Evolutionary conservation across 2,113 vertebrate species (phyloP), one percentile per base, ranked within the genome.

Genomic region (Oenanthe melanoleuca): DNA sequence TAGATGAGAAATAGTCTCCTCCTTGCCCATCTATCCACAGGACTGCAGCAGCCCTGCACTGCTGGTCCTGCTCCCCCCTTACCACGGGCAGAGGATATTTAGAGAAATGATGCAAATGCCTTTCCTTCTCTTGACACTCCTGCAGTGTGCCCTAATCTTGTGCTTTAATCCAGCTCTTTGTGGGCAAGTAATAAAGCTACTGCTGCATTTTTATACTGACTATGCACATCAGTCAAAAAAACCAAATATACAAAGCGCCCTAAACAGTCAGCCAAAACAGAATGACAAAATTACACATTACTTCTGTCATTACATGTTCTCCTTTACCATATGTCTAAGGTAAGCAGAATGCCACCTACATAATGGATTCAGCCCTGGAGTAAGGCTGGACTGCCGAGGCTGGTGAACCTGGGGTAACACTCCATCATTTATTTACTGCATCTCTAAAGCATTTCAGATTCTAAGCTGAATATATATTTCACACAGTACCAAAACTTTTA

Each of bases 401-500:
- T 82, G 38, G 55, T 71, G 83, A 96, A 97, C 67, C 83, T 47
- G 81, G 95, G 90, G 79, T 91, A 91, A 91, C 74, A 69, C 57
- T 70, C 38, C 84, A 90, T 78, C 80, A 45, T 80, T 97, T 98
- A 98, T 98, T 98, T 98, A 98, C 96, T 96, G 93, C 89, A 75
- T 92, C 97, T 96, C 97, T 92, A 95, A 96, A 95, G 95, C 93
- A 79, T 94, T 97, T 96, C 94, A 75, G 90, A 95, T 83, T 95
- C 96, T 95, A 96, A 97, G 88, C 77, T 92, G 97, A 97, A 97
- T 96, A 96, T 97, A 97, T 97, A 97, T 97, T 97, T 98, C 97
- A 95, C 91, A 97, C 85, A 97, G 96, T 97, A 97, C 97, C 97
- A 95, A 98, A 98, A 98, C 97, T 98, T 98, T 97, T 98, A 98